Base-by-base conservation (phyloP, 64 coral and sea anemone genomes). In the Stylophora pistillata region DNA sequence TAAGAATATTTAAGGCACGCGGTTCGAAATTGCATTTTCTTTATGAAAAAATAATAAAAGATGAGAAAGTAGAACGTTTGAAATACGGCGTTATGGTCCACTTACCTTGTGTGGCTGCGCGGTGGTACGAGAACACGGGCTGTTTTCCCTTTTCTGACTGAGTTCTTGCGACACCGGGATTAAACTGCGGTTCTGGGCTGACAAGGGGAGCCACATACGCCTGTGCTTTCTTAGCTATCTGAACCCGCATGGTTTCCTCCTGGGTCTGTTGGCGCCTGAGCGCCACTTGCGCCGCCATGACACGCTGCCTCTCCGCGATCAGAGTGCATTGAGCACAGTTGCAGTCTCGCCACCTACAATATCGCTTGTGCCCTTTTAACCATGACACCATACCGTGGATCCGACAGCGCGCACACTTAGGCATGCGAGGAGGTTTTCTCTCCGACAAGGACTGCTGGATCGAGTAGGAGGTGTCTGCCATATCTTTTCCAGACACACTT, bases 231-330 rank as follows among this genome's bases (percentile, higher is more conserved):
- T 87, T 73, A 3, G 20, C 33, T 10, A 76, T 29, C 30, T 91
- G 89, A 0, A 62, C 72, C 32, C 47, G 58, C 90, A 92, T 92
- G 20, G 13, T 93, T 32, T 90, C 88, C 33, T 99, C 97, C 26
- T 94, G 94, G 25, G 94, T 95, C 33, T 99, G 97, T 25, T 94
- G 94, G 60, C 97, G 90, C 47, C 97, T 88, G 1, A 99, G 91
- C 2, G 97, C 97, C 16, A 99, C 97, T 69, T 99, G 97, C 14
- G 97, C 97, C 0, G 97, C 97, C 97, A 99, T 99, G 34, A 99
- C 93, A 47, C 97, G 86, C 65, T 99, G 97, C 71, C 97, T 79
- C 41, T 99, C 97, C 3, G 97, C 97, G 56, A 99, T 99, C 25
- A 99, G 85, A 5, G 90, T 99, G 21, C 97, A 99, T 55, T 99